Evolutionary conservation across 2,113 vertebrate genomes (phyloP), one percentile per base, ranked within the genome.

Genomic region (Falcunculus frontatus): DNA sequence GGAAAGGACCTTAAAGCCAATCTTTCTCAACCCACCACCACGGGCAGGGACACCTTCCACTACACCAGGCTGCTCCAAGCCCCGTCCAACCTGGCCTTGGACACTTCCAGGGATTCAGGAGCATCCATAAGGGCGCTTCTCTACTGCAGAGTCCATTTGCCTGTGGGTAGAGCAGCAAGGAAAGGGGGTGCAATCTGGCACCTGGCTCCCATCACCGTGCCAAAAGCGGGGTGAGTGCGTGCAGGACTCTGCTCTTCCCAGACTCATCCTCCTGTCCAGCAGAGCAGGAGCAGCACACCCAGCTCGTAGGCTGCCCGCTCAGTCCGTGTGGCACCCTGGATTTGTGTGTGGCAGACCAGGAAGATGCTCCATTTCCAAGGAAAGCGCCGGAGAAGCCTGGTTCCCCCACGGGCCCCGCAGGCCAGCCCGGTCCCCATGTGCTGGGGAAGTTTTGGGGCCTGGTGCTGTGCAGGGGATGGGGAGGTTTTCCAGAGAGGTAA

Each of bases 271-370:
- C 41, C 76, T 13, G 56, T 11, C 5, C 0, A 13, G 49, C 75
- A 53, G 35, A 55, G 56, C 5, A 5, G 76, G 78, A 72, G 75
- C 84, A 85, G 86, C 46, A 39, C 47, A 44, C 16, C 37, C 56
- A 39, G 64, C 46, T 7, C 5, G 1, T 4, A 5, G 81, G 37
- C 55, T 41, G 55, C 75, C 39, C 4, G 15, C 69, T 69, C 8
- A 0, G 6, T 4, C 73, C 5, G 0, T 7, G 46, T 2, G 6
- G 44, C 3, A 1, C 1, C 35, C 5, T 16, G 17, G 32, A 32
- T 55, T 20, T 12, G 23, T 2, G 14, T 5, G 29, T 50, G 9
- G 7, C 11, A 1, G 37, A 16, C 6, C 9, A 13, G 1, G 10
- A 60, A 37, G 64, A 74, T 9, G 74, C 42, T 85, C 62, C 37